Percentiles rank a stretch among this genome's conserved stretches.
These are phyloP conservation scores for Oikopleura vanhoeffeni DNA, from an alignment of 23 tunicate species.

Conservation along the genomic window DNA sequence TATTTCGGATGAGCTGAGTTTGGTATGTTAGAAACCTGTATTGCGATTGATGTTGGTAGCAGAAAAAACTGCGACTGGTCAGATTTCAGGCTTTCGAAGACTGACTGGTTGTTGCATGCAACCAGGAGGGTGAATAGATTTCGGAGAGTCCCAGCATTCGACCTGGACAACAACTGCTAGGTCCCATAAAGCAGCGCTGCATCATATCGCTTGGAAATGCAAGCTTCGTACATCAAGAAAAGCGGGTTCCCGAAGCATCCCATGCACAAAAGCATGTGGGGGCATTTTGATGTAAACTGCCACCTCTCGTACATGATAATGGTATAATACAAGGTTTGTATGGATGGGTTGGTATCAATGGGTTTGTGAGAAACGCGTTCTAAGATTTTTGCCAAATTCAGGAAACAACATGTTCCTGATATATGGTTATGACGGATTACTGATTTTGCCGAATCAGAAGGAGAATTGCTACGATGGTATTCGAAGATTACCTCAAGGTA, in stretches of 20 bases:
- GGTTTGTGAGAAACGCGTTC: not conserved
- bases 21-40: not conserved
- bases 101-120: not conserved
- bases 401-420: not conserved
- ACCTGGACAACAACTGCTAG: not conserved
- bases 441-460: not conserved
- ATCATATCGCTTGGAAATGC: not conserved
- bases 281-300: not conserved
- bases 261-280: not conserved
- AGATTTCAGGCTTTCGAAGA: not conserved
- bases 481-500: not conserved
- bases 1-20: not conserved
- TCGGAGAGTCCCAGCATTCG: not conserved
- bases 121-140: not conserved
- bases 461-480: not conserved
- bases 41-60: not conserved
- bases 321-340: not conserved
- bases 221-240: not conserved
- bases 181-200: not conserved
- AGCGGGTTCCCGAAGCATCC: not conserved
- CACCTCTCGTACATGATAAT: not conserved
- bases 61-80: not conserved
- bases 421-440: not conserved
- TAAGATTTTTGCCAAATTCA: not conserved
- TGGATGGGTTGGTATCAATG: not conserved